phyloP scores from a whole-genome alignment of 53 echinoderm and acorn worm genomes.

The Stichopus horrens region DNA sequence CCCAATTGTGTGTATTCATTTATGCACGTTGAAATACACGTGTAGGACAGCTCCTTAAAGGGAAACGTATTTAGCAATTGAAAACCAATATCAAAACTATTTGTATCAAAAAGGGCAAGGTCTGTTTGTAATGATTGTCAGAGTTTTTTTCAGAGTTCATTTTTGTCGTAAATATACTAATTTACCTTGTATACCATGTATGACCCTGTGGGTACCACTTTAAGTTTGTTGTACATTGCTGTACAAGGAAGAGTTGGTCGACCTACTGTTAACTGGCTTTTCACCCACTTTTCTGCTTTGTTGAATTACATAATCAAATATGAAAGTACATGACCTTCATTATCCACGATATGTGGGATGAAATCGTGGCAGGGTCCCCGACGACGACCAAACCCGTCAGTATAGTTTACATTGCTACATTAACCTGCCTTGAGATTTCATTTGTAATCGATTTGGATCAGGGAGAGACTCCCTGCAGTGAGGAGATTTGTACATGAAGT shows the following conservation, averaged over 20 bases:
- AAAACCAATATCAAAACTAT: too few relatives aligned
- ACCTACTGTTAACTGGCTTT: not conserved
- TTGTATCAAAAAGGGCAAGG: too few relatives aligned
- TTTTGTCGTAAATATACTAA: too few relatives aligned
- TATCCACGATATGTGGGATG: not conserved
- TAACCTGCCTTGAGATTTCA: slow-evolving; percentile 15
- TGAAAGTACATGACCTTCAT: not conserved
- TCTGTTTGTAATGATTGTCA: too few relatives aligned
- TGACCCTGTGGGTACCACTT: too few relatives aligned
- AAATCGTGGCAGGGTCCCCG: not conserved
- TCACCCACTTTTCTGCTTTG: not conserved
- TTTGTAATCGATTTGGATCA: slow-evolving; percentile 5
- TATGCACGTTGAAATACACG: too few relatives aligned
- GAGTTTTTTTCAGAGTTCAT: too few relatives aligned
- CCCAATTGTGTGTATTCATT: too few relatives aligned
- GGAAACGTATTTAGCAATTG: too few relatives aligned
- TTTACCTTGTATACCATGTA: too few relatives aligned
- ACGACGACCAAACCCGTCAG: not conserved
- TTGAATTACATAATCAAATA: not conserved
- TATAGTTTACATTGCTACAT: not conserved
- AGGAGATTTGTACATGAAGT: slow-evolving; percentile 14
- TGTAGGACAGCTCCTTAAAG: too few relatives aligned
- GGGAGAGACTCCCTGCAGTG: slow-evolving; percentile 4
- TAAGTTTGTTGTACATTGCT: too few relatives aligned
- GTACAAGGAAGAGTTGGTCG: not conserved